phyloP scores from a whole-genome alignment of 2,888 invertebrate genomes.

The Chymomyza fuscimana region DNA sequence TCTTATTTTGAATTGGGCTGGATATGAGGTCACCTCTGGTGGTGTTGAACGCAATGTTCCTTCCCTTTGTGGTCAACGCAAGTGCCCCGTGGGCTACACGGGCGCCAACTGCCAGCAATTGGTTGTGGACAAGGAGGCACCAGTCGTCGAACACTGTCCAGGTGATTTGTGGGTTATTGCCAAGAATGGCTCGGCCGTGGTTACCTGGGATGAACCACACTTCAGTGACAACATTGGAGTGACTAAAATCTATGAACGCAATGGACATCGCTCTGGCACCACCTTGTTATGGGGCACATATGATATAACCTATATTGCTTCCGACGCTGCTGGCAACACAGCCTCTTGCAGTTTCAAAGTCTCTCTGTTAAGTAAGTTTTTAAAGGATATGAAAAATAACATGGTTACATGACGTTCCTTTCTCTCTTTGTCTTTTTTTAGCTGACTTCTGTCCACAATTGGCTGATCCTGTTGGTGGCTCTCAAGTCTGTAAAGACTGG shows the following conservation, averaged over 20 bases:
- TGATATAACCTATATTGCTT: conserved; percentile 95
- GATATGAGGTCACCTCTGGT: conserved; percentile 92
- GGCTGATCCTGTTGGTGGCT: conserved; percentile 93
- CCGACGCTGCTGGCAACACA: conserved; percentile 94
- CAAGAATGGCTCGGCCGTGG: conserved; percentile 93
- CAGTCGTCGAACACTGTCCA: conserved; percentile 93
- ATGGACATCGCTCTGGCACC: conserved; percentile 92
- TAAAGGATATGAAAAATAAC: not conserved
- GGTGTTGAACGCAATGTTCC: conserved; percentile 95
- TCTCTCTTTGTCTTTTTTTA: conserved; percentile 60
- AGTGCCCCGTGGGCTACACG: conserved; percentile 92
- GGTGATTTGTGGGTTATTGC: conserved; percentile 97
- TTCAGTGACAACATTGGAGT: conserved; percentile 94
- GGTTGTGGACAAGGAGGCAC: conserved; percentile 91
- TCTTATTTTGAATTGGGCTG: conserved; percentile 94
- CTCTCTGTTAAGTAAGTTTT: conserved; percentile 89
- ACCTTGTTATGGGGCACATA: conserved; percentile 95
- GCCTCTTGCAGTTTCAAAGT: conserved; percentile 95
- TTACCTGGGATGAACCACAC: conserved; percentile 94
- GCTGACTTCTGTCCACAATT: conserved; percentile 95
- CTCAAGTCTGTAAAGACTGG: conserved; percentile 96
- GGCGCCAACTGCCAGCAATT: conserved; percentile 92
- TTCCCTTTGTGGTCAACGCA: conserved; percentile 93
- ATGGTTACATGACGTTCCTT: not conserved
- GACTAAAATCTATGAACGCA: conserved; percentile 88